These are phyloP conservation scores for Megaustenia siamemsis DNA, from an alignment of 2,888 invertebrate species.

Conservation along the genomic window DNA sequence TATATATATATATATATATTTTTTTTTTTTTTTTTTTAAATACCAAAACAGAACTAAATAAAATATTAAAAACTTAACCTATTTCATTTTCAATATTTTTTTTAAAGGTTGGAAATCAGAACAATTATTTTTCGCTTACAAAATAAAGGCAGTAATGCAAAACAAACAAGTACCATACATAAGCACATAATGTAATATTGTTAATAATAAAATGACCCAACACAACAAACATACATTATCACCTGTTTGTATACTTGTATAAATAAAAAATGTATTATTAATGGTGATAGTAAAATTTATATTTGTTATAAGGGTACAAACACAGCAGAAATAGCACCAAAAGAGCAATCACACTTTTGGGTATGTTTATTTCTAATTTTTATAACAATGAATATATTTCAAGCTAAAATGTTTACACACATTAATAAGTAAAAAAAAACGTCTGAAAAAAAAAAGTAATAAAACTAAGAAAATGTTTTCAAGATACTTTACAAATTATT, in stretches of 20 bases:
- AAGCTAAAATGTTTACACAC: neutral
- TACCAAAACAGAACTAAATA: too few relatives aligned
- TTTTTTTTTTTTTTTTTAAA: too few relatives aligned
- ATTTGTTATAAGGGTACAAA: slow-evolving; percentile 3
- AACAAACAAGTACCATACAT: neutral
- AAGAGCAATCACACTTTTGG: neutral
- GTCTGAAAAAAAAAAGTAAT: neutral
- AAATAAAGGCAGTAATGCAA: neutral
- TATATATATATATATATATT: too few relatives aligned
- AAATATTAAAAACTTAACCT: too few relatives aligned
- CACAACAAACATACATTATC: neutral
- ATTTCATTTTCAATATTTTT: too few relatives aligned
- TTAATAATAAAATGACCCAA: neutral
- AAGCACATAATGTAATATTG: neutral
- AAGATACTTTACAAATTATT: neutral
- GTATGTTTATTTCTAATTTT: slow-evolving; percentile 6
- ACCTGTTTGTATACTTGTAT: too few relatives aligned
- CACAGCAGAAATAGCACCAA: slow-evolving; percentile 30
- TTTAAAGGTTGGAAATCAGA: too few relatives aligned
- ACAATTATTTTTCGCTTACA: too few relatives aligned
- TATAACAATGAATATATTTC: neutral
- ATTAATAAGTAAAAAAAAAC: neutral
- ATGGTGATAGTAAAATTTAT: slow-evolving; percentile 14
- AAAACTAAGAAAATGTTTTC: neutral
- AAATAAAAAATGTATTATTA: neutral